A percentile compares a stretch with the other conserved stretches of the same genome.
These are phyloP conservation scores for Dromaius novaehollandiae DNA, from an alignment of 2,113 vertebrate genomes.

Conservation along the genomic window DNA sequence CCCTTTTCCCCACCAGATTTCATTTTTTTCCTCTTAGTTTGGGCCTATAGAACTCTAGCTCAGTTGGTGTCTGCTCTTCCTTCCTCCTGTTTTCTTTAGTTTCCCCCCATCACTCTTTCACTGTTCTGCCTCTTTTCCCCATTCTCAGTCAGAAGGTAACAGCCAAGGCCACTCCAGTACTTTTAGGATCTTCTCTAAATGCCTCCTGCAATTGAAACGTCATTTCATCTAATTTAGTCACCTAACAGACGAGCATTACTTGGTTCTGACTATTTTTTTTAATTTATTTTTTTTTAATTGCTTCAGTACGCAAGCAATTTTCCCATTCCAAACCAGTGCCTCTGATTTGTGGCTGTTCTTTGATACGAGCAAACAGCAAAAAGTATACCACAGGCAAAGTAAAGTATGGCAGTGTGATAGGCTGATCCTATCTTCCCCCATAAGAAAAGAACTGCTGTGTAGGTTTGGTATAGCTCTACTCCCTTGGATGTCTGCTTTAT, in stretches of 20 bases:
- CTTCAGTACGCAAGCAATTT: background rate
- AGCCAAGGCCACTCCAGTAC: background rate
- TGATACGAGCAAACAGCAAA: background rate
- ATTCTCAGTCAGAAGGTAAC: background rate
- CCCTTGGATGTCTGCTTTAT: background rate
- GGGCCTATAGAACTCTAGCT: background rate
- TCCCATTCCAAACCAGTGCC: background rate
- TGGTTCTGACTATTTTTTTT: background rate
- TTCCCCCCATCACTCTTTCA: background rate
- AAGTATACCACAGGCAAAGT: background rate
- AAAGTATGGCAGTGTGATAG: rapidly evolving
- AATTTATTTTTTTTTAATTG: background rate
- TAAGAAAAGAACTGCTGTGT: background rate
- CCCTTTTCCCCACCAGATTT: background rate
- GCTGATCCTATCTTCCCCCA: background rate
- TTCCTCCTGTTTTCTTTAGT: background rate
- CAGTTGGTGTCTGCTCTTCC: rapidly evolving
- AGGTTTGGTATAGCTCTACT: background rate
- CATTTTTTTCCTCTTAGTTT: background rate
- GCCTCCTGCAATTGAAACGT: background rate
- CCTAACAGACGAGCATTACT: background rate
- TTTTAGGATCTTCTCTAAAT: background rate
- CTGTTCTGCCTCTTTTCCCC: background rate
- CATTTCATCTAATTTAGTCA: background rate
- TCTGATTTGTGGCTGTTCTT: background rate